Evolutionary conservation across 2,113 vertebrate genomes (phyloP).

Genomic region (Chloebia gouldiae): DNA sequence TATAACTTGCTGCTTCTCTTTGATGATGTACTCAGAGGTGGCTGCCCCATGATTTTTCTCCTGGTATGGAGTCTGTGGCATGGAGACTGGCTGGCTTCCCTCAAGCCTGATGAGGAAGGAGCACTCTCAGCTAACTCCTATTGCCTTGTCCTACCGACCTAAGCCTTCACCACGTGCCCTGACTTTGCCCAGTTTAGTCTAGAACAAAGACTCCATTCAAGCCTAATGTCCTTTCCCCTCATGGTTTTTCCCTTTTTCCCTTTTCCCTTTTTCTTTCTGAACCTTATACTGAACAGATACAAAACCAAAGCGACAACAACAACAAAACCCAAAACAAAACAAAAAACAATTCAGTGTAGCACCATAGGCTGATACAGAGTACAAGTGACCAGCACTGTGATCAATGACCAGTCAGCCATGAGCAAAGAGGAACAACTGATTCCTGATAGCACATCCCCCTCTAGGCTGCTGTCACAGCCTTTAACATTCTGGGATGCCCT

Average conservation of each 20-base stretch:
- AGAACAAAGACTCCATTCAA: background rate
- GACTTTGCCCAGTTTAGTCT: background rate
- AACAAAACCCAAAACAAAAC: too few relatives aligned
- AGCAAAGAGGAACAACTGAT: background rate
- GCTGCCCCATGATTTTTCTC: background rate
- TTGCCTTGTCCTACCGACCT: background rate
- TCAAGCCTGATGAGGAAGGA: background rate
- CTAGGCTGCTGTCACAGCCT: slow-evolving; percentile 29
- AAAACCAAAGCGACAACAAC: background rate
- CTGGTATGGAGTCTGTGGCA: background rate
- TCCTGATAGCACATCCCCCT: background rate
- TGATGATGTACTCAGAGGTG: background rate
- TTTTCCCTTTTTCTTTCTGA: background rate
- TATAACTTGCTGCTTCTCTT: background rate
- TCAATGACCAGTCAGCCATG: background rate
- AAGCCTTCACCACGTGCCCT: background rate
- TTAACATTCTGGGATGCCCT: background rate
- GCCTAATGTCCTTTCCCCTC: background rate
- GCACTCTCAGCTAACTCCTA: background rate
- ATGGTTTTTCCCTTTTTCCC: background rate
- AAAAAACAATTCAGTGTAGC: background rate
- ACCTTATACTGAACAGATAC: background rate
- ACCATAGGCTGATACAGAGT: background rate
- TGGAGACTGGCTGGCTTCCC: background rate
- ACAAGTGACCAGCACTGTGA: background rate